Evolutionary conservation across 2,113 vertebrate genomes (phyloP).

Genomic region (Pleuronectes platessa): DNA sequence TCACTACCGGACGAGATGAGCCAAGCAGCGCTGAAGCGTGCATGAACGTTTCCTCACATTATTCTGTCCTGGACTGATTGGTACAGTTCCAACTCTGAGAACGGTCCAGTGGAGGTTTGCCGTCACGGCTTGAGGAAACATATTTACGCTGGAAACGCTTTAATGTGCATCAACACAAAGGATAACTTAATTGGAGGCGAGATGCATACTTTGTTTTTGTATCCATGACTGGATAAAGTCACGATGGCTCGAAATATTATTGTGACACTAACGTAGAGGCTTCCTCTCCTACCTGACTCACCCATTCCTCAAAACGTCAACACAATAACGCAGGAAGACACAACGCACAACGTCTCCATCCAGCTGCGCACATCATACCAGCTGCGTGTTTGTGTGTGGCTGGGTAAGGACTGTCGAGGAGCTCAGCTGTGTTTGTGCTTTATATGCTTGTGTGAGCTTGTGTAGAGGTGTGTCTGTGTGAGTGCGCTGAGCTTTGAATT

Average conservation of each 20-base stretch:
- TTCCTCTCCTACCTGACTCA: slow-evolving; percentile 15
- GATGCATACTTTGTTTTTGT: slow-evolving; percentile 28
- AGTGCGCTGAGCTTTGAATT: slow-evolving; percentile 14
- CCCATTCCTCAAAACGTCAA: slow-evolving; percentile 25
- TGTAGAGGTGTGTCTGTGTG: slow-evolving; percentile 23
- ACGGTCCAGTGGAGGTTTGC: slow-evolving; percentile 27
- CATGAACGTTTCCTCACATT: background rate
- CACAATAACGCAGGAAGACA: slow-evolving; percentile 20
- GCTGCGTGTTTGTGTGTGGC: slow-evolving; percentile 50
- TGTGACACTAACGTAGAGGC: slow-evolving; percentile 15
- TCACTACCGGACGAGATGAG: slow-evolving; percentile 28
- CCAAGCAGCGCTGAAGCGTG: slow-evolving; percentile 15
- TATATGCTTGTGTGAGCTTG: slow-evolving; percentile 27
- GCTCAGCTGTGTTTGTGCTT: slow-evolving; percentile 45
- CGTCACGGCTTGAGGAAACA: slow-evolving; percentile 34
- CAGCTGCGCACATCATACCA: slow-evolving; percentile 46
- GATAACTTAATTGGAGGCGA: slow-evolving; percentile 5
- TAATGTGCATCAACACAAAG: slow-evolving; percentile 1
- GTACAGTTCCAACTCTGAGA: slow-evolving; percentile 21
- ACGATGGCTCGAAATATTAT: slow-evolving; percentile 21
- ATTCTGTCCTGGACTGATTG: background rate
- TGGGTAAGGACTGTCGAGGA: slow-evolving; percentile 44
- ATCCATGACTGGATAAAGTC: slow-evolving; percentile 38
- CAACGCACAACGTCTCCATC: slow-evolving; percentile 31
- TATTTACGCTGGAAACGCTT: slow-evolving; percentile 23